These are phyloP conservation scores for Saccostrea cuccullata DNA, from an alignment of 1,140 invertebrate genomes.

Conservation along the genomic window DNA sequence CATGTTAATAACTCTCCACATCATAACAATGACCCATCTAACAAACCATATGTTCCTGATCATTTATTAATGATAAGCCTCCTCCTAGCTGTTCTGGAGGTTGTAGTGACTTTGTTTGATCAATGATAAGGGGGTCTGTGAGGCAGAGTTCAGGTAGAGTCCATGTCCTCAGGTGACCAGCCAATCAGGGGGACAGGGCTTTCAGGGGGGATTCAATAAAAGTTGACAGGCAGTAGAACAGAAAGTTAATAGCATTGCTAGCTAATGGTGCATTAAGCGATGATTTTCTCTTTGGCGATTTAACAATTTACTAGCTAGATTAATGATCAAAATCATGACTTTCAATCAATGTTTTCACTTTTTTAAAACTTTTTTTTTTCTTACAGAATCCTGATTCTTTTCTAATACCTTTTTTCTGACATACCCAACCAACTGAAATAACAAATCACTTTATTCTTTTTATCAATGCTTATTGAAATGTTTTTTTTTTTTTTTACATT, in stretches of 20 bases:
- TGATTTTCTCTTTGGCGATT: not conserved
- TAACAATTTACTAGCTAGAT: no score
- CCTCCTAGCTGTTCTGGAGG: not conserved
- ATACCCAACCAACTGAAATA: no score
- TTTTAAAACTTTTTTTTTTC: no score
- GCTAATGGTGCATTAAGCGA: not conserved
- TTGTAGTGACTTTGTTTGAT: slow-evolving; percentile 21
- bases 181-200: not conserved
- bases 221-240: not conserved
- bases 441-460: no score
- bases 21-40: not conserved
- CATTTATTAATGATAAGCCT: slow-evolving; percentile 1
- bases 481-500: no score
- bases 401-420: no score
- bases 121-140: not conserved
- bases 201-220: not conserved
- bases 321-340: no score
- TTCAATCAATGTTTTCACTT: no score
- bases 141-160: slow-evolving; percentile 40
- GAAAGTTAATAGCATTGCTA: not conserved
- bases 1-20: not conserved
- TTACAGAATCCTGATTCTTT: no score
- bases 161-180: slow-evolving; percentile 48
- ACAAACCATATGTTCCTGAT: not conserved
- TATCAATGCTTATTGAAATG: no score